Evolutionary conservation across 2,888 invertebrate genomes (phyloP).

Genomic region (Mythimna loreyi): DNA sequence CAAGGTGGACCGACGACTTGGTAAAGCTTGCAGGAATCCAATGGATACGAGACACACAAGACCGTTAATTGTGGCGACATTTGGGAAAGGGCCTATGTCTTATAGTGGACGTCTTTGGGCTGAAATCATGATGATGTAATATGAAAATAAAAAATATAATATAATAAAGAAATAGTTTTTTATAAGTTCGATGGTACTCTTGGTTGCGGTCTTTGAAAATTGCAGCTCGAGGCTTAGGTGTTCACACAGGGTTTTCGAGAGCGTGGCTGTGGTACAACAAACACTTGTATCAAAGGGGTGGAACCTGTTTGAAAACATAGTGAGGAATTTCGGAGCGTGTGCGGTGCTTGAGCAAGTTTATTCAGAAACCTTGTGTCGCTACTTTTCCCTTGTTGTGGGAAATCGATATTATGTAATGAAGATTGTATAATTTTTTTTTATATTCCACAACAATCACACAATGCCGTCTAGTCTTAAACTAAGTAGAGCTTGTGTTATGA

Average conservation of each 20-base stretch:
- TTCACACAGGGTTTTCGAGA: slow-evolving; percentile 5
- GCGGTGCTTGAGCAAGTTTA: slow-evolving; percentile 1
- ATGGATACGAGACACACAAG: too few relatives aligned
- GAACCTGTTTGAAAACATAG: slow-evolving; percentile 12
- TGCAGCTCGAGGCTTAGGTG: slow-evolving; percentile 13
- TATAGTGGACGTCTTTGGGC: too few relatives aligned
- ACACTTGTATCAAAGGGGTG: slow-evolving; percentile 27
- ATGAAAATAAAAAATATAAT: too few relatives aligned
- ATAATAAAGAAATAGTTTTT: slow-evolving; percentile 13
- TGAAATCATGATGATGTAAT: too few relatives aligned
- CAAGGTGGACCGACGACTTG: too few relatives aligned
- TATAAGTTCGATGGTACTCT: neutral
- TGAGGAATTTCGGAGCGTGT: slow-evolving; percentile 17
- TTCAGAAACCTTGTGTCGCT: slow-evolving; percentile 4
- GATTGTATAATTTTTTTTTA: too few relatives aligned
- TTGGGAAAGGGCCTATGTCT: too few relatives aligned
- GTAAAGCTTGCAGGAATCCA: too few relatives aligned
- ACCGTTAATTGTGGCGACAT: too few relatives aligned
- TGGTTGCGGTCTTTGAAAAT: slow-evolving; percentile 30
- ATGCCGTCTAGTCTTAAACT: too few relatives aligned
- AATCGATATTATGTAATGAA: neutral
- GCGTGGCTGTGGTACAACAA: slow-evolving; percentile 2
- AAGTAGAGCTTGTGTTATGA: too few relatives aligned
- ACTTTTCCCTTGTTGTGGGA: neutral
- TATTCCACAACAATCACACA: too few relatives aligned